Percentiles rank a stretch among this genome's conserved stretches.
phyloP scores from a whole-genome alignment of 1,140 invertebrate genomes.

The Sarcophaga bullata region DNA sequence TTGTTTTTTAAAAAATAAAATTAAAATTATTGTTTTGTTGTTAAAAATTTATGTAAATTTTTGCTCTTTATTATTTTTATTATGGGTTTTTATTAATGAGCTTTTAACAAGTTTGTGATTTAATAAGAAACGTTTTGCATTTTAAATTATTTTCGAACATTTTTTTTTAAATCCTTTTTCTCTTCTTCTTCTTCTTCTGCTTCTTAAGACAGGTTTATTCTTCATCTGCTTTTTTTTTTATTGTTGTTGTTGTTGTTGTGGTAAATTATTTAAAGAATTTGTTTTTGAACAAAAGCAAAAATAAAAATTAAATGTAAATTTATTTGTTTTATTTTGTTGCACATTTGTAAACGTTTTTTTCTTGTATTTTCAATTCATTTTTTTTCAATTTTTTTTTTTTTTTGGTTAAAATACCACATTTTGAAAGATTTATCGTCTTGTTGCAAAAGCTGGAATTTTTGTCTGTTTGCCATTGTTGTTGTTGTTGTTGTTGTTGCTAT shows the following conservation, averaged over 20 bases:
- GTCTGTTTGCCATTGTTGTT: too few relatives aligned
- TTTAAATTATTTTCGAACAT: not conserved
- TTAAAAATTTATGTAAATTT: not conserved
- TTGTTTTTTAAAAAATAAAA: conserved; percentile 27
- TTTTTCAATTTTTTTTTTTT: conserved; percentile 44
- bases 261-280: conserved; percentile 7
- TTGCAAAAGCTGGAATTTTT: conserved; percentile 44
- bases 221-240: too few relatives aligned
- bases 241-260: not conserved
- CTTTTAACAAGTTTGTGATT: conserved; percentile 11
- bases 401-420: conserved; percentile 57
- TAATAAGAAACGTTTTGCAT: conserved; percentile 13
- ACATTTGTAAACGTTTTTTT: not conserved
- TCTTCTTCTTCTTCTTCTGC: not conserved
- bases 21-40: not conserved
- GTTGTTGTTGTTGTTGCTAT: not conserved
- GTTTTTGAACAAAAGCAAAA: too few relatives aligned
- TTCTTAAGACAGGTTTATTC: not conserved
- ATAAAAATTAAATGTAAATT: not conserved
- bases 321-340: not conserved
- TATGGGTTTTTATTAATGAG: not conserved
- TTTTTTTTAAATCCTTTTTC: not conserved
- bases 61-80: not conserved
- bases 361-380: conserved; percentile 34
- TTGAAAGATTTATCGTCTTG: conserved; percentile 64